phyloP scores from a whole-genome alignment of 2,888 invertebrate genomes.

The Pogonocherus hispidulus region DNA sequence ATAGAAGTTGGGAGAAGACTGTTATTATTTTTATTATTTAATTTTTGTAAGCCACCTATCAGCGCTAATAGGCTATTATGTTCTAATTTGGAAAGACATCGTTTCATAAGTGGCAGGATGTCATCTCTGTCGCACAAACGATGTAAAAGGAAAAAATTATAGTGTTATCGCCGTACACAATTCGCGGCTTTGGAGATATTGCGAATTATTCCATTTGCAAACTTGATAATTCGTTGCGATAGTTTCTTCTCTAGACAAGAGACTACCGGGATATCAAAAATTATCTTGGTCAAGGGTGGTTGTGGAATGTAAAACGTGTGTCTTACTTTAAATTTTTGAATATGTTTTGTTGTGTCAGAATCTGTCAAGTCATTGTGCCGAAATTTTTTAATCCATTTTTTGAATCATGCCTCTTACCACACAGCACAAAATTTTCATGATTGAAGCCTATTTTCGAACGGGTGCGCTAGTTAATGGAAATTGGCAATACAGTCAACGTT shows the following conservation, averaged over 20 bases:
- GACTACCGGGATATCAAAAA: no score
- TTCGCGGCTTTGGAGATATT: neutral
- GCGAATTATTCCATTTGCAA: neutral
- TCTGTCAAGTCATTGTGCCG: no score
- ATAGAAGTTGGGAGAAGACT: neutral
- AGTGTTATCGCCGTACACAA: neutral
- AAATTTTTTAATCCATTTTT: no score
- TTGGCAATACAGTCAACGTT: no score
- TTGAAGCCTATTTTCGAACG: no score
- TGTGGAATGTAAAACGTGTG: no score
- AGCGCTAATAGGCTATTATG: slow-evolving; percentile 17
- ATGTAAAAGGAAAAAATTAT: neutral
- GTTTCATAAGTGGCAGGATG: slow-evolving; percentile 16
- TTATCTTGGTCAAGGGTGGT: no score
- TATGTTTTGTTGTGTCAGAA: no score
- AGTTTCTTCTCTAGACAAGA: neutral
- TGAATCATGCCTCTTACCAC: no score
- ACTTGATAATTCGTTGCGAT: neutral
- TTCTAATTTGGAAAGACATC: slow-evolving; percentile 5
- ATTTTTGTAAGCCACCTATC: slow-evolving; percentile 11
- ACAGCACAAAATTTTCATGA: no score
- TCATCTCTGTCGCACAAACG: slow-evolving; percentile 1
- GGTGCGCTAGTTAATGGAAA: no score
- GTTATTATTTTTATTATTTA: slow-evolving; percentile 12
- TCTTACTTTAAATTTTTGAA: no score